Evolutionary conservation across 2,888 invertebrate species (phyloP), one percentile per base, ranked within the genome.

Genomic region (Tipula vernalis): DNA sequence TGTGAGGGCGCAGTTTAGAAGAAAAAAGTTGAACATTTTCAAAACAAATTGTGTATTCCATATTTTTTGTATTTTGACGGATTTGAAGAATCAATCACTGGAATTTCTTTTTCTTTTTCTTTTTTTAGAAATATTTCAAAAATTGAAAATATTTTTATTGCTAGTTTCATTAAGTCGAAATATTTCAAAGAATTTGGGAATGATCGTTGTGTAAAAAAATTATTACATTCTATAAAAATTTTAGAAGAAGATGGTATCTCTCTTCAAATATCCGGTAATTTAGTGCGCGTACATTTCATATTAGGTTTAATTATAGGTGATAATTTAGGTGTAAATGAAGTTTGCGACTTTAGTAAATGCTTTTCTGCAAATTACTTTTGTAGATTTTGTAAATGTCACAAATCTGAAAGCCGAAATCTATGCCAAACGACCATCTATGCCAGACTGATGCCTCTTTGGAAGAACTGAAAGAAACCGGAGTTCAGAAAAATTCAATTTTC

Each of bases 11-110:
- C 13, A 13, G 4, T 57, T 4, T 57, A 12, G 57, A 57, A 10
- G 10, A 57, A 4, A 3, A 57, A 57, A 57, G 10, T 57, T 10
- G 10, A 57, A 57, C 4, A 57, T 10, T 15, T 57, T n/a, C 57
- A 13, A 15, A 57, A 15, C 12, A 57, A n/a, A 13, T 57, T 57
- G 10, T 57, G n/a, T 57, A 12, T 57, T 57, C 57, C 57, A 57
- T 57, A 57, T 57, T 57, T 57, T 57, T 15, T 57, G 57, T 57
- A 57, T 15, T 57, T 57, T 57, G 57, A 57, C 12, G 57, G 57
- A 57, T 57, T 57, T 10, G 57, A 57, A n/a, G n/a, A 15, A 57
- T 57, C 12, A 89, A 88, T 85, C 88, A 89, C 57, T n/a, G 3
- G 4, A 57, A 5, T 57, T 57, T 57, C 10, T 12, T n/a, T 57